Conservation (phyloP, 2,797 vertebrate species). For the Crypturellus tataupa region DNA sequence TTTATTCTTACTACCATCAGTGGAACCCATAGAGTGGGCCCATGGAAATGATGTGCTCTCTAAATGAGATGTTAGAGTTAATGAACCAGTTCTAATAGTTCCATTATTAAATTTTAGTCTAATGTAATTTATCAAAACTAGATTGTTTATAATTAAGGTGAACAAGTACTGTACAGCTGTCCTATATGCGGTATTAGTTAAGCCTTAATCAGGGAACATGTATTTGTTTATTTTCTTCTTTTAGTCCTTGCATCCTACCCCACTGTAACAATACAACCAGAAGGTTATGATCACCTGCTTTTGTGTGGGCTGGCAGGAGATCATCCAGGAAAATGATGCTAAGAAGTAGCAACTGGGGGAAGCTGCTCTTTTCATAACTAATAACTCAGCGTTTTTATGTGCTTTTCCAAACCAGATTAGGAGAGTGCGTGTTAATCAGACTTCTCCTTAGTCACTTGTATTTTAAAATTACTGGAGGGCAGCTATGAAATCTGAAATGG, state of each 20-base stretch:
- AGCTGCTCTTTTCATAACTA: neutral
- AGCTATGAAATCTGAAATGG: neutral
- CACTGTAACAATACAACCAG: neutral
- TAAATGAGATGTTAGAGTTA: slow-evolving; percentile 59
- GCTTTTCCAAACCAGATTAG: neutral
- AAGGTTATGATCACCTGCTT: neutral
- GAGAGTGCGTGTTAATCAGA: neutral
- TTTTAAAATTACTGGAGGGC: neutral
- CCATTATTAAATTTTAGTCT: slow-evolving; percentile 53
- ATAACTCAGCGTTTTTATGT: neutral
- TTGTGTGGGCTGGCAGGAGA: neutral
- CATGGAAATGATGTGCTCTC: neutral
- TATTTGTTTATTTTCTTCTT: neutral
- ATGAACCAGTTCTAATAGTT: slow-evolving; percentile 49
- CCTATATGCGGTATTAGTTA: slow-evolving; percentile 4
- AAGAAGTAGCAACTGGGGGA: neutral
- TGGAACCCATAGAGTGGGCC: neutral
- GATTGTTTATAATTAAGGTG: slow-evolving; percentile 62
- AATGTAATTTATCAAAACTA: slow-evolving; percentile 44
- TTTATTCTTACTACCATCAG: neutral
- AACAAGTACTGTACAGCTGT: slow-evolving; percentile 47
- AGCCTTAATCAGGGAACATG: neutral
- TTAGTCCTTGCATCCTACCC: neutral
- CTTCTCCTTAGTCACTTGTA: neutral
- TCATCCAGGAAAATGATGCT: neutral